A percentile compares a stretch with the other conserved stretches of the same genome.
Evolutionary conservation across 2,113 vertebrate genomes (phyloP).

Genomic region (Regulus satrapa): DNA sequence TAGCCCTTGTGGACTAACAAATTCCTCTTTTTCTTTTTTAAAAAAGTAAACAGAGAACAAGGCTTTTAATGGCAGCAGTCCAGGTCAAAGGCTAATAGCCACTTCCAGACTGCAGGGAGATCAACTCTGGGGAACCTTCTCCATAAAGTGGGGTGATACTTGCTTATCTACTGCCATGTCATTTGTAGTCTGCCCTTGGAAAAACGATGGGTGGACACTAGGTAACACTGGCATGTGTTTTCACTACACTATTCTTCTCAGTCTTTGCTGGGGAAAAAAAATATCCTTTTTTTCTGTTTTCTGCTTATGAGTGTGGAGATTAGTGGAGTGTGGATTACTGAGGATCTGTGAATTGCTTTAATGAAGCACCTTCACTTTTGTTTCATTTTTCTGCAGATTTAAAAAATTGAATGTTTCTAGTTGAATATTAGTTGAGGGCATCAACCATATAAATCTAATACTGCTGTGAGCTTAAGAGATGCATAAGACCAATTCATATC

Average conservation of each 20-base stretch:
- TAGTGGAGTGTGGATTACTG: not conserved
- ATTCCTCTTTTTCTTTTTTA: not conserved
- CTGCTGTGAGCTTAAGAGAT: constrained; percentile 79
- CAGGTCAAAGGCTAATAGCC: fast-evolving
- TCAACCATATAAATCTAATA: constrained; percentile 73
- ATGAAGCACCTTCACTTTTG: constrained; percentile 37
- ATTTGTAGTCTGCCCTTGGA: not conserved
- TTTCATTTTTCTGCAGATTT: constrained; percentile 49
- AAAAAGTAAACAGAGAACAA: not conserved
- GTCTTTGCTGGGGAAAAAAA: not conserved
- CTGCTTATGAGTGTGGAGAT: not conserved
- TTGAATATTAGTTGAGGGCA: constrained; percentile 72
- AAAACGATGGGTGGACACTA: not conserved
- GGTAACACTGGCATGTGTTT: not conserved
- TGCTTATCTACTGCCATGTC: not conserved
- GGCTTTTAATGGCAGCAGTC: not conserved
- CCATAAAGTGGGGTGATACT: fast-evolving
- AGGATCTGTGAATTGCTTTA: not conserved
- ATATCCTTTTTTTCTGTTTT: not conserved
- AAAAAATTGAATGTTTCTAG: constrained; percentile 54
- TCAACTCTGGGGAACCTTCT: not conserved
- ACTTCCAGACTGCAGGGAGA: not conserved
- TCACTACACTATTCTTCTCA: not conserved
- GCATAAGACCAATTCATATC: constrained; percentile 77
- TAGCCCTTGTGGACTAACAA: not conserved